These are phyloP conservation scores for Cassiopea xamachana DNA, from an alignment of 30 jellyfish, hydroid and myxozoan genomes.

Conservation along the genomic window DNA sequence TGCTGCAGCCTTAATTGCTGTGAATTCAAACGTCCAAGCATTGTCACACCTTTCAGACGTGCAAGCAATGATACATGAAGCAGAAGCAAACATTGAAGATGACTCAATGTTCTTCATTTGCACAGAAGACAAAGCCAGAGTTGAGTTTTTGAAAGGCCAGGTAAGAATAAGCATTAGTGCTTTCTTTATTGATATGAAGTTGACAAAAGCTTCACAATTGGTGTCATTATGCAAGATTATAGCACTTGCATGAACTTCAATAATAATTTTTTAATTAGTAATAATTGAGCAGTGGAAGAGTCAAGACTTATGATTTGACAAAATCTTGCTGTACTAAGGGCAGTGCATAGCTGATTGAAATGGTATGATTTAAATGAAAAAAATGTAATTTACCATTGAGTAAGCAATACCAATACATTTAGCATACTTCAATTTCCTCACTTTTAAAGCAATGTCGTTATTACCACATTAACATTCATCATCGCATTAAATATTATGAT, in stretches of 20 bases:
- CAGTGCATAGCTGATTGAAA: no score
- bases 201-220: not conserved
- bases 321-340: no score
- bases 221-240: not conserved
- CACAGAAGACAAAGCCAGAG: slow-evolving; percentile 86
- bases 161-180: slow-evolving; percentile 24
- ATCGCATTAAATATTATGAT: no score
- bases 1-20: slow-evolving; percentile 80
- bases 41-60: slow-evolving; percentile 72
- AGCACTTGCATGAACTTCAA: no score
- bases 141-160: slow-evolving; percentile 82
- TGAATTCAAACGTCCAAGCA: slow-evolving; percentile 66
- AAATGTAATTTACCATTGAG: no score
- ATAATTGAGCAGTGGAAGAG: no score
- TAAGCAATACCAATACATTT: no score
- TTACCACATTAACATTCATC: not conserved
- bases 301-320: no score
- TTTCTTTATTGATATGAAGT: no score
- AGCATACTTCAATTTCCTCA: not conserved
- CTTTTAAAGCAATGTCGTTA: not conserved
- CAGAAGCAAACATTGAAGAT: slow-evolving; percentile 19
- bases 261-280: no score
- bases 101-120: slow-evolving; percentile 60
- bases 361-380: no score
- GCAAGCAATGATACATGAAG: slow-evolving; percentile 49